phyloP scores from a whole-genome alignment of 2,113 vertebrate species.

The Mormoops blainvillei region DNA sequence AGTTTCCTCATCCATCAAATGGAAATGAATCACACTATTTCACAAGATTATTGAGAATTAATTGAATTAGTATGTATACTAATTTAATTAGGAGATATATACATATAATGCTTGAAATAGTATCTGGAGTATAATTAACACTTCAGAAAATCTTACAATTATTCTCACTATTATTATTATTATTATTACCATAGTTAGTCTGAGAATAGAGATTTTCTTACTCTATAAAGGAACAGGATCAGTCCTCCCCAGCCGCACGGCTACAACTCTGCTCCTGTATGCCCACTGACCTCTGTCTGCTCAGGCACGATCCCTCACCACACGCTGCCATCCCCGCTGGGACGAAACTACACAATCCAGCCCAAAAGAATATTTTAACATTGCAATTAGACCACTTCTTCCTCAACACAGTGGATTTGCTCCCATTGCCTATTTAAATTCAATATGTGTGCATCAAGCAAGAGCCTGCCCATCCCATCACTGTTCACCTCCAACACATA shows the following conservation, averaged over 20 bases:
- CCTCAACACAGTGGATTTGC: background rate
- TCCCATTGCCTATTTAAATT: background rate
- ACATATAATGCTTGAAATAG: background rate
- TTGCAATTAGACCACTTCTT: background rate
- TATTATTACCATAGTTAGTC: background rate
- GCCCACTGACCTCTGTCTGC: background rate
- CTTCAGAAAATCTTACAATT: background rate
- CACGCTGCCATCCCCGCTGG: fast-evolving
- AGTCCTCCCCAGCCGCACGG: background rate
- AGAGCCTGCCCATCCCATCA: background rate
- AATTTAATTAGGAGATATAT: background rate
- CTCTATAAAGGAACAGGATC: background rate
- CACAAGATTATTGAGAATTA: background rate
- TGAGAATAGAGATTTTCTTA: background rate
- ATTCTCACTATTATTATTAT: background rate
- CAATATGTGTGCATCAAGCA: background rate
- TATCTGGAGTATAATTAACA: background rate
- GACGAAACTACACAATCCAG: background rate
- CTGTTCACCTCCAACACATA: background rate
- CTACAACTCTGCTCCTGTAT: fast-evolving
- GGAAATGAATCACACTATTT: background rate
- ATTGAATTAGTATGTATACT: background rate
- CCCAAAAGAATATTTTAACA: background rate
- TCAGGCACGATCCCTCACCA: background rate
- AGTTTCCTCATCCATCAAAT: background rate